Conservation (phyloP, 2,113 vertebrate species). For the Fregata magnificens region DNA sequence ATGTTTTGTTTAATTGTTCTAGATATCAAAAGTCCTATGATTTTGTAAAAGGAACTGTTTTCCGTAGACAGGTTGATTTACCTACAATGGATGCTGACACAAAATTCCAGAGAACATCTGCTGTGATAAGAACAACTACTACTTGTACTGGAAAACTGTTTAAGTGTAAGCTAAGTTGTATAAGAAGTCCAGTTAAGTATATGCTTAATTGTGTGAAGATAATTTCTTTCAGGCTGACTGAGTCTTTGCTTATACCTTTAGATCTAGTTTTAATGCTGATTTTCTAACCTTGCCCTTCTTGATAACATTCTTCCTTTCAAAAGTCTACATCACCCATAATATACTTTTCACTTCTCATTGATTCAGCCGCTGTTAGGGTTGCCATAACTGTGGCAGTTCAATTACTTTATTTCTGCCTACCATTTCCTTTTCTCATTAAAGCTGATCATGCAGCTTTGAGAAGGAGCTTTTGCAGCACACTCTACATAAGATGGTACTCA, state of each 20-base stretch:
- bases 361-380: background rate
- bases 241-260: background rate
- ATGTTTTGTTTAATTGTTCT: background rate
- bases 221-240: background rate
- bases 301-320: background rate
- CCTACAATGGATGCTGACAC: background rate
- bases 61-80: background rate
- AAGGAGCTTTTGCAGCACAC: background rate
- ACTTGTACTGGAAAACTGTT: background rate
- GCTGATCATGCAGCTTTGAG: background rate
- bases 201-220: background rate
- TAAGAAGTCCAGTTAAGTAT: background rate
- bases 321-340: background rate
- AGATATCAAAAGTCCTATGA: background rate
- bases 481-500: background rate
- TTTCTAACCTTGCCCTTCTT: background rate
- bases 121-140: background rate
- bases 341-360: background rate
- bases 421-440: constrained; percentile 8
- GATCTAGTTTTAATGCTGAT: background rate
- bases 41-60: background rate
- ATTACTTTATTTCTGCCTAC: constrained; percentile 14
- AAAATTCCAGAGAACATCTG: background rate
- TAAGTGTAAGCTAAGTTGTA: background rate
- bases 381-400: background rate